Conservation (phyloP, 2,888 invertebrate genomes). For the Leptothorax acervorum region DNA sequence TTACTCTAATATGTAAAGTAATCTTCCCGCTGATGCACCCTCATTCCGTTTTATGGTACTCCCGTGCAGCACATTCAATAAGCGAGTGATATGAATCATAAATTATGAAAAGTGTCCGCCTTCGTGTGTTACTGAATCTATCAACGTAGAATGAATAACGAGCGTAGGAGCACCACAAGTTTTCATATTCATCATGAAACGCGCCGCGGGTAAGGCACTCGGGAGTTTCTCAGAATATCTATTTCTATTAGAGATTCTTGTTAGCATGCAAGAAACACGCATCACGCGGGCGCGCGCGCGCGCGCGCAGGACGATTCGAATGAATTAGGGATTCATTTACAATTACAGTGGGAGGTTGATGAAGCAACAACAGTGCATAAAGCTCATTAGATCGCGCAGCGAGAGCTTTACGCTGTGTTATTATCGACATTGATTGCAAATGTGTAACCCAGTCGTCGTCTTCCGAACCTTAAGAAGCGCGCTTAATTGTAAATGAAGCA, state of each 20-base stretch:
- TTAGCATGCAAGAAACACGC: conserved; percentile 55
- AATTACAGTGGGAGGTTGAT: conserved; percentile 74
- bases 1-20: neutral
- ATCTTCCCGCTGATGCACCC: neutral
- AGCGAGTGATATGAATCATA: conserved; percentile 10
- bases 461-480: conserved; percentile 69
- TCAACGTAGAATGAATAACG: conserved; percentile 40
- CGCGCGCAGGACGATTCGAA: conserved; percentile 38
- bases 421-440: conserved; percentile 73
- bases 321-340: conserved; percentile 72
- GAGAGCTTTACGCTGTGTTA: conserved; percentile 57
- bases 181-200: conserved; percentile 28
- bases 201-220: neutral
- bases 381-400: conserved; percentile 72
- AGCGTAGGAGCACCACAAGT: conserved; percentile 24
- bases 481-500: conserved; percentile 76
- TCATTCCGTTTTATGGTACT: neutral
- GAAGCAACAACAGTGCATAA: conserved; percentile 73
- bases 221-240: conserved; percentile 39
- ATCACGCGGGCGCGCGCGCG: conserved; percentile 17
- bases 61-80: neutral
- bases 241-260: conserved; percentile 60
- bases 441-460: conserved; percentile 72
- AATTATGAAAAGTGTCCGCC: conserved; percentile 13
- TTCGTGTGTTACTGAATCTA: conserved; percentile 16